These are phyloP conservation scores for Poeciliopsis prolifica DNA, from an alignment of 2,113 vertebrate genomes.

Conservation along the genomic window DNA sequence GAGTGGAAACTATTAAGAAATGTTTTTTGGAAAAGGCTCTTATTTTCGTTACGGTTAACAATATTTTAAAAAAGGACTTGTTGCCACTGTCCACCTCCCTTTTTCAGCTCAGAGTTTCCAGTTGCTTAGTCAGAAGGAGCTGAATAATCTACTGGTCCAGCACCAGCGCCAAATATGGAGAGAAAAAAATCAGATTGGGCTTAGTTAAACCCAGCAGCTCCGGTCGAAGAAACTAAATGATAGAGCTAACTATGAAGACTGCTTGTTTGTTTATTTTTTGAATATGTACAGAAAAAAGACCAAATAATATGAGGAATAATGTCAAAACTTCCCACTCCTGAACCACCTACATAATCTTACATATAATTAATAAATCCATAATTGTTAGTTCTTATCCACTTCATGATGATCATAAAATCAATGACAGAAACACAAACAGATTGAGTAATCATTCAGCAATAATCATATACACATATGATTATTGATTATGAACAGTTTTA, in stretches of 20 bases:
- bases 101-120: constrained; percentile 4
- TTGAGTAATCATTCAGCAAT: no score
- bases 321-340: no score
- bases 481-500: no score
- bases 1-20: constrained; percentile 28
- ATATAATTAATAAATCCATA: no score
- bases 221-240: neutral
- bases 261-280: neutral
- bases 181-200: no score
- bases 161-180: neutral
- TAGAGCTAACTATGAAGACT: neutral
- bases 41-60: constrained; percentile 6
- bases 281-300: neutral
- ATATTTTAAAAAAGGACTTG: neutral
- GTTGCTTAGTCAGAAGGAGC: neutral
- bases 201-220: neutral
- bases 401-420: no score
- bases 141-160: neutral
- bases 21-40: constrained; percentile 8
- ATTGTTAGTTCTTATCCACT: no score
- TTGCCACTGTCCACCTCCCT: neutral
- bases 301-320: neutral
- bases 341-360: no score
- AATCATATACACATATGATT: no score
- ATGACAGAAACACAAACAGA: no score